Base-by-base conservation (phyloP, 2,888 invertebrate species). In the Bugula neritina region DNA sequence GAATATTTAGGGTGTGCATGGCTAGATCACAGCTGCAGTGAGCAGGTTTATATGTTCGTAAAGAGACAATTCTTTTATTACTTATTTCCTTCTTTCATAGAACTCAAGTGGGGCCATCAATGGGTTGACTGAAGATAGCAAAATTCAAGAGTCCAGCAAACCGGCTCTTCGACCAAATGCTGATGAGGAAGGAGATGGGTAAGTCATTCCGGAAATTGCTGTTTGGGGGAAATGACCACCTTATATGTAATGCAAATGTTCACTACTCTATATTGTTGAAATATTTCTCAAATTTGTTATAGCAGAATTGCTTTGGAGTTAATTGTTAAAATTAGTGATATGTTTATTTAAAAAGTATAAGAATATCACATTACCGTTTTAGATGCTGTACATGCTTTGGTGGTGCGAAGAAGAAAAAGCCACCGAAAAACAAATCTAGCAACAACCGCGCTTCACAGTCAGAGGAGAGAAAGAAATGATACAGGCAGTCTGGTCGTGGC, bases 401-500 rank as follows among this genome's bases (percentile, higher is more conserved):
- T 3, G n/a, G n/a, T n/a, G n/a, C n/a, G n/a, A 63, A 2, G 2
- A 63, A 34, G 31, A 43, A 43, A 17, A 43, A 43, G 43, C n/a
- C 63, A 13, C 27, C 31, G 27, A 63, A 63, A 63, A 63, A 63
- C 31, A 63, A 63, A 63, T 63, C 63, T 25, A 13, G 63, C 17
- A 63, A 63, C n/a, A 63, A 63, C n/a, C 63, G 5, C 27, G 5
- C 43, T 10, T 10, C 63, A 63, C 63, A 63, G 63, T 31, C 63
- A 31, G 63, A 63, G 21, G 63, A 63, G 27, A 27, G 63, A 10
- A 27, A 31, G 31, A 63, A 63, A 63, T 63, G 63, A 63, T 63
- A 63, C 63, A 63, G 63, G 63, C 63, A 63, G 63, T 63, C 63
- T 63, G 63, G 63, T 31, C 63, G 63, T 31, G 31, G 63, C 31